phyloP scores from a whole-genome alignment of 2,888 invertebrate genomes.

The Coenonympha arcania region DNA sequence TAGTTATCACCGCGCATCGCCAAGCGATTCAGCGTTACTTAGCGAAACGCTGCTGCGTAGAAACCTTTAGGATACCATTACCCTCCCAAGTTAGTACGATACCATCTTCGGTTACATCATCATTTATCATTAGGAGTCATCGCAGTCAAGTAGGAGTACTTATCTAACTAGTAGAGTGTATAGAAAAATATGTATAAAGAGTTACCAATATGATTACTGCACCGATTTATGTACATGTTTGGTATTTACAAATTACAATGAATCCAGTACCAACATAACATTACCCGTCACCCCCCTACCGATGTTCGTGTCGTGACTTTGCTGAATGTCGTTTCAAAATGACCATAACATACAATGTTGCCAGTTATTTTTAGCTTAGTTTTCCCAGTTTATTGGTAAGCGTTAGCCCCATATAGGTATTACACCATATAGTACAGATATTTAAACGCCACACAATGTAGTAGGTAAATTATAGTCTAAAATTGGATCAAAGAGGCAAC shows the following conservation, averaged over 20 bases:
- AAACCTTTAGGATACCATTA: no score
- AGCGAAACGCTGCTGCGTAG: no score
- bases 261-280: neutral
- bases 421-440: neutral
- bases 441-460: neutral
- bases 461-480: constrained; percentile 6
- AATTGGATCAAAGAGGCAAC: constrained; percentile 9
- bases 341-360: constrained; percentile 1
- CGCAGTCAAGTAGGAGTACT: no score
- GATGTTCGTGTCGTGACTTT: constrained; percentile 2
- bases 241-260: neutral
- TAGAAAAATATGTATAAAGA: no score
- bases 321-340: neutral
- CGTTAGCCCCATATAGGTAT: neutral
- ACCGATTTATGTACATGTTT: neutral
- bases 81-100: no score
- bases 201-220: no score
- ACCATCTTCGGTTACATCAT: no score
- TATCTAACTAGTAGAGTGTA: no score
- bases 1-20: no score
- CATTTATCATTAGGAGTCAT: no score
- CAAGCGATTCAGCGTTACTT: no score
- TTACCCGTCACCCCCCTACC: neutral
- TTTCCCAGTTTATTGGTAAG: neutral
- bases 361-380: constrained; percentile 1